Conservation (phyloP, 1,140 invertebrate genomes). For the Monomorium pharaonis region DNA sequence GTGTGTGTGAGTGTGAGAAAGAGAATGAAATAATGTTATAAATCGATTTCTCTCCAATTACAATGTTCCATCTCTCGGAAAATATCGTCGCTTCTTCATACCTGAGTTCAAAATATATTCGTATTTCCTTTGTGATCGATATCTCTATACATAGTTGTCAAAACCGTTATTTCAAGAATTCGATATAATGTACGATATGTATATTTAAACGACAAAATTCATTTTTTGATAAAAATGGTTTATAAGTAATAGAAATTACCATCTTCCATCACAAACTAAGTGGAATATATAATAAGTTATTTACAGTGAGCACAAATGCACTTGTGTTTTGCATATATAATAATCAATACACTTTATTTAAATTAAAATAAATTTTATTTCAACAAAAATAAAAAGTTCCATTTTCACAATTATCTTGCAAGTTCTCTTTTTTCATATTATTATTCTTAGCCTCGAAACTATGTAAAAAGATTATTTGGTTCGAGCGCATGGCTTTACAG, state of each 20-base stretch:
- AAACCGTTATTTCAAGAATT: conserved; percentile 15
- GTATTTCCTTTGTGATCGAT: not conserved
- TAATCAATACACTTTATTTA: not conserved
- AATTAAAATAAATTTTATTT: not conserved
- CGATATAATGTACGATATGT: not conserved
- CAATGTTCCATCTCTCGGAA: conserved; percentile 55
- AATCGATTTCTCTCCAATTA: conserved; percentile 48
- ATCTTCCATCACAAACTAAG: not conserved
- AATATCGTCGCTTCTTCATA: conserved; percentile 25
- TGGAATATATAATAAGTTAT: not conserved
- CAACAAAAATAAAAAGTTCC: too few species aligned
- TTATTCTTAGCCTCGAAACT: not conserved
- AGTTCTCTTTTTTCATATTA: not conserved
- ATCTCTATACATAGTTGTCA: not conserved
- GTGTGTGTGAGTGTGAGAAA: not conserved
- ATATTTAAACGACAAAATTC: conserved; percentile 10
- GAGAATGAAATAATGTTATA: conserved; percentile 48
- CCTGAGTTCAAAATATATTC: conserved; percentile 24
- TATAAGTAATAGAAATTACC: not conserved
- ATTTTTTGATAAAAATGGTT: not conserved
- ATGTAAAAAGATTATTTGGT: not conserved
- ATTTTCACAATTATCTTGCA: not conserved
- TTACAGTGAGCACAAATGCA: not conserved
- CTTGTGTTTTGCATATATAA: not conserved
- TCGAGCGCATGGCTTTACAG: not conserved